phyloP scores from a whole-genome alignment of 2,113 vertebrate species.

The Lophura nycthemera region DNA sequence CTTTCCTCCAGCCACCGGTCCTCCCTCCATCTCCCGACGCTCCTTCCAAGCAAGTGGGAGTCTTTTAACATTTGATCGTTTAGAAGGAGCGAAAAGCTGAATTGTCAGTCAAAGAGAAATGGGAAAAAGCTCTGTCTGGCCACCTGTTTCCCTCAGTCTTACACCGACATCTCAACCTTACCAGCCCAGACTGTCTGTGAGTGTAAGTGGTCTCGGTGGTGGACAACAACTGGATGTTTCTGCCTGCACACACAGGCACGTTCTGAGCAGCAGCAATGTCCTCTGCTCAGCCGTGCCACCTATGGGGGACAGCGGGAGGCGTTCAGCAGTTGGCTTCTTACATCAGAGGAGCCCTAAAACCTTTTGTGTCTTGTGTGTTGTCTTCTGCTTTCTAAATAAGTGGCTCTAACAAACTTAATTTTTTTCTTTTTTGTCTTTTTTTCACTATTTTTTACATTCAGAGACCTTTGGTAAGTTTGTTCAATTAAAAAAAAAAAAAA shows the following conservation, averaged over 20 bases:
- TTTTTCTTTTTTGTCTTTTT: constrained; percentile 77
- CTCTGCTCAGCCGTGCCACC: constrained; percentile 15
- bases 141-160: neutral
- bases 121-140: neutral
- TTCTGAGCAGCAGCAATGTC: neutral
- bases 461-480: constrained; percentile 98
- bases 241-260: neutral
- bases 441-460: constrained; percentile 87
- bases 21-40: neutral
- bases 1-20: neutral
- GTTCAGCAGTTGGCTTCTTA: neutral
- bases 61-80: neutral
- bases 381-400: constrained; percentile 43
- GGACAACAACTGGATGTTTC: neutral
- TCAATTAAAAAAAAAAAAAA: constrained; percentile 13
- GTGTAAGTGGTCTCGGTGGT: neutral
- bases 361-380: constrained; percentile 55
- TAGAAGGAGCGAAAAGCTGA: neutral
- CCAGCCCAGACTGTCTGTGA: neutral
- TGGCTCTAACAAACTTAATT: constrained; percentile 72
- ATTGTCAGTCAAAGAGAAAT: neutral
- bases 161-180: neutral
- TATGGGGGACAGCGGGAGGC: neutral
- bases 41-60: neutral
- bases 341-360: neutral